Base-by-base conservation (phyloP, 2,888 invertebrate species). In the Drosophila siamana region DNA sequence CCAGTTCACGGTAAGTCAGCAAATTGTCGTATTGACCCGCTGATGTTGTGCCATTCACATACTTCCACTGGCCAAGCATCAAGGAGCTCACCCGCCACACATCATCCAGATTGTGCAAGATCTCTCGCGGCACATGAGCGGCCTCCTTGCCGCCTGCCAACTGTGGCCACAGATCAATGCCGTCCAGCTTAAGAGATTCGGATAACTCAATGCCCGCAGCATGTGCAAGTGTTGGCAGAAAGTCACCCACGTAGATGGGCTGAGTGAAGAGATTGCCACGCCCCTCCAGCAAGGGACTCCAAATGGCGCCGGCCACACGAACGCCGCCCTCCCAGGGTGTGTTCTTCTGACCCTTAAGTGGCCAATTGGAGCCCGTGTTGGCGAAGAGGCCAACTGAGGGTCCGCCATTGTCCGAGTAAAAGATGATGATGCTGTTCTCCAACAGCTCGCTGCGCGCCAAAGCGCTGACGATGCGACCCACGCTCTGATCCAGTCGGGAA, bases 371-470 rank as follows among this genome's bases (percentile, higher is more conserved):
- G 8, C 95, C 96, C 50, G 94, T 94, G 91, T 97, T 98, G 51
- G 93, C 90, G 86, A 95, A 94, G 50, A 94, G 84, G 0, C 97
- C 97, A 60, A 94, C 93, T 0, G 96, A 95, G 50, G 96, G 96
- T 0, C 95, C 97, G 0, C 98, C 97, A 90, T 98, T 98, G 90
- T 98, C 98, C 9, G 97, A 96, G 78, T 96, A 94, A 90, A 98
- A 98, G 0, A 97, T 92, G 55, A 98, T 94, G 46, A 98, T 94
- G 0, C 97, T 96, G 89, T 98, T 95, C 43, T 96, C 93, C 72
- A 98, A 92, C 92, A 97, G 95, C 1, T 93, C 93, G 63, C 94
- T 94, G 0, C 94, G 90, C 54, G 94, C 93, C 56, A 98, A 92
- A 4, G 96, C 94, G 50, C 93, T 90, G 0, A 97, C 93, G 11